phyloP scores from a whole-genome alignment of 2,888 invertebrate genomes.

The Cephus sareptanus region DNA sequence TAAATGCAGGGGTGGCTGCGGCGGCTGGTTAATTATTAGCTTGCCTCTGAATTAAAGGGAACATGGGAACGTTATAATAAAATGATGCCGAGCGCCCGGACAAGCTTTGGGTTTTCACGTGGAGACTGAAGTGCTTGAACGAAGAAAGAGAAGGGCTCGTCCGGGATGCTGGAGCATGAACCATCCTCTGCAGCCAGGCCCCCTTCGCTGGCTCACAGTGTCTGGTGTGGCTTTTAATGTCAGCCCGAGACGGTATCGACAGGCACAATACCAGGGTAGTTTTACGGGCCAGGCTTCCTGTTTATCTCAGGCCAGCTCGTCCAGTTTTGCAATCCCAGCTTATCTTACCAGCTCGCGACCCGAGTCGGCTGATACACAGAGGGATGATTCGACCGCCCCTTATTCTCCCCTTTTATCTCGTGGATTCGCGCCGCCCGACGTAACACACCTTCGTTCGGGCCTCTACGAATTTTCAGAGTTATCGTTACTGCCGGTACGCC shows the following conservation, averaged over 20 bases:
- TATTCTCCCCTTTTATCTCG: not conserved
- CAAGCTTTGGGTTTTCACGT: no score
- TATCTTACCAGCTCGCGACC: slow-evolving; percentile 1
- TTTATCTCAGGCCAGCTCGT: not conserved
- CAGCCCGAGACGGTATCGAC: not conserved
- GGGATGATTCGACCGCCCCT: not conserved
- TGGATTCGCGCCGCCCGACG: not conserved
- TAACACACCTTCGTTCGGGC: not conserved
- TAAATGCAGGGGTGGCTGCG: no score
- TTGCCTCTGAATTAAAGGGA: no score
- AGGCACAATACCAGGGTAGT: not conserved
- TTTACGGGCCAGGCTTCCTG: not conserved
- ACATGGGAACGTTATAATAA: no score
- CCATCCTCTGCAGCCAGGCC: not conserved
- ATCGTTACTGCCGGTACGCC: slow-evolving; percentile 25
- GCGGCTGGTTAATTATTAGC: no score
- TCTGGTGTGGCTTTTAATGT: not conserved
- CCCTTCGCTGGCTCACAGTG: not conserved
- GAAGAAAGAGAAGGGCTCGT: no score
- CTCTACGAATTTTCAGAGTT: slow-evolving; percentile 26
- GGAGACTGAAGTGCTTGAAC: no score
- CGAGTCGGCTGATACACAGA: not conserved
- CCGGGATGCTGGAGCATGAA: not conserved
- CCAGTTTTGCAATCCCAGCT: not conserved
- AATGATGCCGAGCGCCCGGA: no score